A percentile compares a stretch with the other conserved stretches of the same genome.
Conservation (phyloP, 2,113 vertebrate species). For the Myxocyprinus asiaticus region DNA sequence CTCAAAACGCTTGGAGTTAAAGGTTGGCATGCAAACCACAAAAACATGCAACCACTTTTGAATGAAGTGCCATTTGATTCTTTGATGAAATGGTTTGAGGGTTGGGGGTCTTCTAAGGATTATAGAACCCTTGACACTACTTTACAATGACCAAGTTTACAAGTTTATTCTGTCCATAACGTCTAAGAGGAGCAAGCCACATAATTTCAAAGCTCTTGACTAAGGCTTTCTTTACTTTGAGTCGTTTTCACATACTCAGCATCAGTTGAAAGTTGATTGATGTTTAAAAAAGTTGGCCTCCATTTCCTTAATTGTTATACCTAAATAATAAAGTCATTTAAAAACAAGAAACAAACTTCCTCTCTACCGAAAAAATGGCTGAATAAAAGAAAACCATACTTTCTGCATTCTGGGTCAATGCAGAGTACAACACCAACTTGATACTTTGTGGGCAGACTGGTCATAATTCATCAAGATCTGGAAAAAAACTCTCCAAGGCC, state of each 20-base stretch:
- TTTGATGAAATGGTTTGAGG: too few relatives aligned
- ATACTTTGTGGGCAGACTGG: slow-evolving; percentile 35
- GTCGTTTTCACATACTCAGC: background rate
- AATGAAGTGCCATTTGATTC: too few relatives aligned
- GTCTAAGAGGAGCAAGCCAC: too few relatives aligned
- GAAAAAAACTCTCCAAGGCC: slow-evolving; percentile 45
- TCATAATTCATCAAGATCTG: slow-evolving; percentile 32
- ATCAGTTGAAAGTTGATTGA: background rate
- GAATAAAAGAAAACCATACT: slow-evolving; percentile 1
- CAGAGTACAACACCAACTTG: slow-evolving; percentile 17
- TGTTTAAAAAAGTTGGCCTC: background rate
- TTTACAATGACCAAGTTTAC: background rate
- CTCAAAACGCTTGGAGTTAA: background rate
- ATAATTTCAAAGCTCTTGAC: too few relatives aligned
- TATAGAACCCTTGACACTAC: too few relatives aligned
- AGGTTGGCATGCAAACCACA: background rate
- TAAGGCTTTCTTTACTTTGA: too few relatives aligned
- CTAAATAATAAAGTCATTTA: background rate
- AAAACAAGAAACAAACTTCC: background rate
- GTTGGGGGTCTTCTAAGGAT: too few relatives aligned
- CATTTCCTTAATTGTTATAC: background rate
- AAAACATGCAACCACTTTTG: too few relatives aligned
- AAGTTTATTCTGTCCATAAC: too few relatives aligned
- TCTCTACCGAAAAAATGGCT: background rate
- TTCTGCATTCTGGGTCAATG: slow-evolving; percentile 21